A percentile compares a stretch with the other conserved stretches of the same genome.
phyloP scores from a whole-genome alignment of 1,140 invertebrate genomes.

The Helicoverpa zea region DNA sequence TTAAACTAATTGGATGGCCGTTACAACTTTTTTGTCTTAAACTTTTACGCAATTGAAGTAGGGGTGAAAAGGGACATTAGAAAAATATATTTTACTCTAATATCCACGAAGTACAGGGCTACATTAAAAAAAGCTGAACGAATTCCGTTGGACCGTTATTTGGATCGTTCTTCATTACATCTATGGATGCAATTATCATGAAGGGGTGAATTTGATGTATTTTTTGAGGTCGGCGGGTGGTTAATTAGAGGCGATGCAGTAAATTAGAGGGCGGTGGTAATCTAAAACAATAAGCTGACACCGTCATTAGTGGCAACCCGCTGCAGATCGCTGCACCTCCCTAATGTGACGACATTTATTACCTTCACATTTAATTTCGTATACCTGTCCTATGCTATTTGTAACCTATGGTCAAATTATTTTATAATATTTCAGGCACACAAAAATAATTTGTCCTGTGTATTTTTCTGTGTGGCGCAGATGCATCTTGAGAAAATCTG shows the following conservation, averaged over 20 bases:
- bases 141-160: conserved; percentile 63
- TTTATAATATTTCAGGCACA: not conserved
- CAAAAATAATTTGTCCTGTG: not conserved
- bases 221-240: conserved; percentile 68
- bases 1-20: conserved; percentile 85
- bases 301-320: conserved; percentile 75
- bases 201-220: conserved; percentile 77
- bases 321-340: conserved; percentile 70
- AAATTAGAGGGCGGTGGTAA: conserved; percentile 82
- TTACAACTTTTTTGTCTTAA: conserved; percentile 82
- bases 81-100: conserved; percentile 36
- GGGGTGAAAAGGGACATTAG: conserved; percentile 55
- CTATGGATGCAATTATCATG: conserved; percentile 67
- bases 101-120: conserved; percentile 1
- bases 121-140: not conserved
- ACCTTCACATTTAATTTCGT: conserved; percentile 53
- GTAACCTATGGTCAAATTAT: no score
- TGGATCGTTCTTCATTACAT: conserved; percentile 61
- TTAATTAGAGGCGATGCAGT: conserved; percentile 80
- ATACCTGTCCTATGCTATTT: conserved; percentile 31
- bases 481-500: not conserved
- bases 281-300: conserved; percentile 84
- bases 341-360: conserved; percentile 81
- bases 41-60: conserved; percentile 73
- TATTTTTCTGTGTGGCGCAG: not conserved